phyloP scores from a whole-genome alignment of 2,888 invertebrate species.

The Venusia cambrica region DNA sequence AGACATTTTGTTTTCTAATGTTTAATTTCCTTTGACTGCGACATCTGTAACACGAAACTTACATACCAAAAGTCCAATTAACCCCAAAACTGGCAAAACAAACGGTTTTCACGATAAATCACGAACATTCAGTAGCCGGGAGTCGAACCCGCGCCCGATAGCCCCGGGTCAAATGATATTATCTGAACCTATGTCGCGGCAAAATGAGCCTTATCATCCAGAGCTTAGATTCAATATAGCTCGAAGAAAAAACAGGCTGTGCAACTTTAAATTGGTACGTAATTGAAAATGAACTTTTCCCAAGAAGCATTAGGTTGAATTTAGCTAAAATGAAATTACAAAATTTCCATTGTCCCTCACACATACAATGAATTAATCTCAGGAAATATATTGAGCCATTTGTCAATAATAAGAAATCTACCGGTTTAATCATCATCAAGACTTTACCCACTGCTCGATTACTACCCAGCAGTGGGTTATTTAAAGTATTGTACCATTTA shows the following conservation, averaged over 20 bases:
- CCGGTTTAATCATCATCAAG: too few species aligned
- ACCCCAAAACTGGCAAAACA: conserved; percentile 47
- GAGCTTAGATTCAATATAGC: conserved; percentile 2
- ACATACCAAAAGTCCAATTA: conserved; percentile 52
- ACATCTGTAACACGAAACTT: conserved; percentile 6
- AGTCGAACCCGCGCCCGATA: conserved; percentile 66
- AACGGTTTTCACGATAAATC: conserved; percentile 65
- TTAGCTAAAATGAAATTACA: conserved; percentile 4
- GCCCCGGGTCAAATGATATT: conserved; percentile 69
- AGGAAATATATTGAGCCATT: too few species aligned
- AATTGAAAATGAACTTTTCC: too few species aligned
- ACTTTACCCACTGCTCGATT: too few species aligned
- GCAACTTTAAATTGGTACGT: not conserved
- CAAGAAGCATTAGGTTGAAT: too few species aligned
- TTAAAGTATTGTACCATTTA: too few species aligned
- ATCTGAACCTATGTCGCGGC: conserved; percentile 31
- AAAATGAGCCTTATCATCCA: conserved; percentile 10
- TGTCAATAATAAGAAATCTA: too few species aligned
- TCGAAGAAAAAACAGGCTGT: not conserved
- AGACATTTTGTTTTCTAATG: conserved; percentile 2
- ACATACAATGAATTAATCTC: too few species aligned
- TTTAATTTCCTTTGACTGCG: not conserved
- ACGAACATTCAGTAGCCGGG: conserved; percentile 60
- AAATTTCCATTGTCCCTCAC: too few species aligned
- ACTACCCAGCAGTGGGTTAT: too few species aligned